Evolutionary conservation across 2,113 vertebrate species (phyloP).

Genomic region (Upupa epops): DNA sequence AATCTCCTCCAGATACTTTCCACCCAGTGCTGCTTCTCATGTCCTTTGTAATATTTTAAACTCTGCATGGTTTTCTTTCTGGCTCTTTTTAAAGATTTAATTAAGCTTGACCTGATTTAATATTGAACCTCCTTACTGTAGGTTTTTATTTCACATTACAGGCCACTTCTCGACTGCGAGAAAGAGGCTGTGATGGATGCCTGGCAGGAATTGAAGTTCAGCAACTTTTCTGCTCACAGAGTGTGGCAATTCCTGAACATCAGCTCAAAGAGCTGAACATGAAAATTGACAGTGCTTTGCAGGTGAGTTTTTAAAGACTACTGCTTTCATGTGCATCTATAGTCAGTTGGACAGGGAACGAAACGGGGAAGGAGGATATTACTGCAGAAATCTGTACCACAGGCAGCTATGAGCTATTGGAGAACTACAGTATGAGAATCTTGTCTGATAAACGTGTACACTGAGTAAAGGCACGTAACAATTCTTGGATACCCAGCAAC

Average conservation of each 20-base stretch:
- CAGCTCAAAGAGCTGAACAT: conserved; percentile 96
- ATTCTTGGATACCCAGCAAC: background rate
- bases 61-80: background rate
- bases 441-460: accelerated
- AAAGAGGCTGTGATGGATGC: conserved; percentile 89
- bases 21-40: background rate
- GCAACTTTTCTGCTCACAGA: conserved; percentile 97
- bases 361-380: background rate
- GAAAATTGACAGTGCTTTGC: conserved; percentile 95
- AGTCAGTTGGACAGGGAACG: background rate
- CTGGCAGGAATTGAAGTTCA: conserved; percentile 97
- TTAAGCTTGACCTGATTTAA: conserved; percentile 38
- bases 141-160: conserved; percentile 65
- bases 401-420: background rate
- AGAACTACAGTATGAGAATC: background rate
- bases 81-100: background rate
- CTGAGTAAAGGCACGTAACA: background rate
- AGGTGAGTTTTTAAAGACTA: conserved; percentile 74
- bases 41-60: background rate
- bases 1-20: background rate
- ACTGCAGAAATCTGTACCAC: background rate
- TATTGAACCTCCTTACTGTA: conserved; percentile 12
- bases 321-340: background rate
- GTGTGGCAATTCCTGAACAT: conserved; percentile 91
- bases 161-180: conserved; percentile 90